phyloP scores from a whole-genome alignment of 2,797 vertebrate genomes.

The Lagocephalus sceleratus region DNA sequence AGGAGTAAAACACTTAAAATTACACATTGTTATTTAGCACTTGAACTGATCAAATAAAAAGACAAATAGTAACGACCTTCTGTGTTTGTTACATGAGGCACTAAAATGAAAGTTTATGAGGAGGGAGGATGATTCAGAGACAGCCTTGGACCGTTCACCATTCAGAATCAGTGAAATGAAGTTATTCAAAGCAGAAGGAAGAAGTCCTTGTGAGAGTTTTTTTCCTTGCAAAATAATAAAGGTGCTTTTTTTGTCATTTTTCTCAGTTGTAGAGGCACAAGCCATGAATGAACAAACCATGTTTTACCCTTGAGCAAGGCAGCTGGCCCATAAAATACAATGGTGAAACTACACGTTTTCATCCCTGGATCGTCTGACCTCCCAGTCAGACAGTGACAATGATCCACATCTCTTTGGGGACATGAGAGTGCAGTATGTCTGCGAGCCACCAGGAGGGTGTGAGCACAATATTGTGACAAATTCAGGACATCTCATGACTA shows the following conservation, averaged over 20 bases:
- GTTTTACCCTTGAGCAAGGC: conserved; percentile 36
- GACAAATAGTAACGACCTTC: too few relatives aligned
- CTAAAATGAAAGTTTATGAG: too few relatives aligned
- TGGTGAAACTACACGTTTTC: conserved; percentile 16
- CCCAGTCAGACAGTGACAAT: conserved; percentile 11
- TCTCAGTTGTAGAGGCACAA: conserved; percentile 8
- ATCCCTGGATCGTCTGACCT: conserved; percentile 27
- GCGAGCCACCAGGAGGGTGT: conserved; percentile 10
- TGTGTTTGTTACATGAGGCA: too few relatives aligned
- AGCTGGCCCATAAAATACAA: conserved; percentile 26
- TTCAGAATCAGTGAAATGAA: conserved; percentile 22
- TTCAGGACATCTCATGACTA: conserved; percentile 6
- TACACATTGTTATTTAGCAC: too few relatives aligned
- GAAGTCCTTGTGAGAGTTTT: conserved; percentile 23
- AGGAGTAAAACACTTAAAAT: too few relatives aligned
- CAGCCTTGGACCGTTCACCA: conserved; percentile 28
- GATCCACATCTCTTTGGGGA: conserved; percentile 13
- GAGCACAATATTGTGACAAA: conserved; percentile 17
- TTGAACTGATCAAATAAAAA: too few relatives aligned
- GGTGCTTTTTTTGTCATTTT: conserved; percentile 1
- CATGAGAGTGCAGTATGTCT: conserved; percentile 12
- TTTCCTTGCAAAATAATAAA: conserved; percentile 13
- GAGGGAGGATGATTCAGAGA: conserved; percentile 20
- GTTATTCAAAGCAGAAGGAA: conserved; percentile 21
- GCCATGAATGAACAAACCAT: conserved; percentile 9